Evolutionary conservation across 2,888 invertebrate species (phyloP).

Genomic region (Keiferia lycopersicella): DNA sequence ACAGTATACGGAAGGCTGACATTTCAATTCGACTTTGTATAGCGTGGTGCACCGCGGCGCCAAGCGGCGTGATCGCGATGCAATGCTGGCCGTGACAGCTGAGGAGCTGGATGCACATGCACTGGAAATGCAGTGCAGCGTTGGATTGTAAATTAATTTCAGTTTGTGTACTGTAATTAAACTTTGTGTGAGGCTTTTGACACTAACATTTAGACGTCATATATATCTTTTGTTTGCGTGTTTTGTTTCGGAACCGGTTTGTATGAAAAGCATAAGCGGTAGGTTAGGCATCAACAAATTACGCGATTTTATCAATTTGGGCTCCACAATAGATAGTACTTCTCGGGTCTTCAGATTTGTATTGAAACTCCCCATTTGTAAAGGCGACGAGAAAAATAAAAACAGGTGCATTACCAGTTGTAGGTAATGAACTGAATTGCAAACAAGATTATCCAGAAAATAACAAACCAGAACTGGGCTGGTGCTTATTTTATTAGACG

Average conservation of each 20-base stretch:
- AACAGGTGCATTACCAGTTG: no score
- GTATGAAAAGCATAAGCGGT: no score
- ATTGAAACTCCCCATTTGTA: no score
- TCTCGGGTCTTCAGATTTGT: no score
- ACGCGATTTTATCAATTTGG: no score
- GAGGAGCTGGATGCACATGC: background rate
- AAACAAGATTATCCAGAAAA: background rate
- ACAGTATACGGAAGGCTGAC: constrained; percentile 63
- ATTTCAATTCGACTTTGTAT: constrained; percentile 70
- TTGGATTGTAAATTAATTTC: constrained; percentile 16
- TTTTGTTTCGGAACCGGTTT: no score
- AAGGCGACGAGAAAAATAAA: no score
- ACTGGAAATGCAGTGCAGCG: background rate
- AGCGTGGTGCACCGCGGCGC: constrained; percentile 45
- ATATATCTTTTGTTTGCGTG: no score
- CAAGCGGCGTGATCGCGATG: constrained; percentile 15
- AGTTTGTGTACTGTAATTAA: background rate
- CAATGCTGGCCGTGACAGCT: constrained; percentile 45
- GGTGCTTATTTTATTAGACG: constrained; percentile 18
- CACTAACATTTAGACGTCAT: no score
- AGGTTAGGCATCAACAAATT: no score
- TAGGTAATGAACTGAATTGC: no score
- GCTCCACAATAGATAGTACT: no score
- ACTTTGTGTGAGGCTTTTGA: background rate
- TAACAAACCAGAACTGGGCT: background rate